Percentiles rank a stretch among this genome's conserved stretches.
Conservation (phyloP, 2,797 vertebrate species). For the Pseudochromis fuscus region DNA sequence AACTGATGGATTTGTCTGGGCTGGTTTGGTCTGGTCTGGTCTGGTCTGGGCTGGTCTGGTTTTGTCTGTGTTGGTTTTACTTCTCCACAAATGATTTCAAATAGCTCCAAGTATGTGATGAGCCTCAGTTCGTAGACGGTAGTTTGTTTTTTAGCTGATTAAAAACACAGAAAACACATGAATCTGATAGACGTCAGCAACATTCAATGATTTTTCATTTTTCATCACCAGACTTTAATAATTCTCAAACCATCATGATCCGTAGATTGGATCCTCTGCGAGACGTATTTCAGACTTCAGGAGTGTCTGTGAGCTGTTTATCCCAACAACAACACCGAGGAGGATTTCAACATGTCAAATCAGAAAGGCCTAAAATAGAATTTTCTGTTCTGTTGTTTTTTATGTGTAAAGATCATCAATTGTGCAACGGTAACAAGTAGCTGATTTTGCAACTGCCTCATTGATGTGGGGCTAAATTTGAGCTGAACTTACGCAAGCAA, state of each 20-base stretch:
- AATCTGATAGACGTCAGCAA: neutral
- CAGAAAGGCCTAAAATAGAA: slow-evolving; percentile 42
- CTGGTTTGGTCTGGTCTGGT: neutral
- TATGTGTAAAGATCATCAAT: slow-evolving; percentile 24
- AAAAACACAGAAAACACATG: neutral
- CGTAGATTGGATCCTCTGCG: slow-evolving; percentile 6
- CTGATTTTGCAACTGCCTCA: slow-evolving; percentile 47
- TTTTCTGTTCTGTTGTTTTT: neutral
- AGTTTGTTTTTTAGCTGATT: slow-evolving; percentile 10
- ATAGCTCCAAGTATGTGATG: neutral
- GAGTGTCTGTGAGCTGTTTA: neutral
- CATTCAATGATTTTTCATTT: neutral
- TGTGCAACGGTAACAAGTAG: slow-evolving; percentile 35
- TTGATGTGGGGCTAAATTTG: neutral
- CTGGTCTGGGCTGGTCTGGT: neutral
- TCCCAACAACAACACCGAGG: neutral
- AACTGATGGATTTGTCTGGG: slow-evolving; percentile 4
- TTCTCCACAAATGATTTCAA: neutral
- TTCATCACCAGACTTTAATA: slow-evolving; percentile 12
- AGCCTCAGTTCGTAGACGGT: neutral
- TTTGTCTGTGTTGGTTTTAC: slow-evolving; percentile 1
- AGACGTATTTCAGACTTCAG: neutral
- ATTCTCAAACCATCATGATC: neutral
- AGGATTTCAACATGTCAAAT: slow-evolving; percentile 38
- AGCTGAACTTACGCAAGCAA: neutral